Base-by-base conservation (phyloP, 2,113 vertebrate species). In the Hemicordylus capensis region DNA sequence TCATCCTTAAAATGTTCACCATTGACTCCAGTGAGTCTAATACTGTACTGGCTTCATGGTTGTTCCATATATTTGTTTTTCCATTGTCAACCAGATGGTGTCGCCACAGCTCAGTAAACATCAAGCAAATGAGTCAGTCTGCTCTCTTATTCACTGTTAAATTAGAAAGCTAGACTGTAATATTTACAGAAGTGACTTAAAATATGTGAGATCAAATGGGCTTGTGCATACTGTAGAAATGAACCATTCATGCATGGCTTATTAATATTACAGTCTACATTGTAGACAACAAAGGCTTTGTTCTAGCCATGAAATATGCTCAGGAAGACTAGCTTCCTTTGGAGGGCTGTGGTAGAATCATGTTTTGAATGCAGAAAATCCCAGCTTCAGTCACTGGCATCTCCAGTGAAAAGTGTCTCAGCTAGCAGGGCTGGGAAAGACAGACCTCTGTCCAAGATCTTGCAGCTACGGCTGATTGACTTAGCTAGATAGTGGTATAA, bases 51-150 rank as follows among this genome's bases (percentile, higher is more conserved):
- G 10, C 20, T 19, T 63, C 28, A 48, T n/a, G 26, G 58, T 24
- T 26, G 34, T 44, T 17, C 15, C 12, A 19, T 44, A 59, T 59
- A 9, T 70, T 59, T 69, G 14, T 59, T 8, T 70, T 17, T 24
- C 72, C 46, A 24, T 56, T 66, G 51, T 24, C 72, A 69, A 22
- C 86, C 86, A 83, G 81, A 73, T 4, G 86, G 48, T 83, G 86
- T 83, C 67, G 22, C 86, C 39, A 26, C 31, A 56, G 28, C 31
- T 64, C 66, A 72, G 73, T 63, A 64, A 54, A 51, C 56, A 44
- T 44, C 2, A 6, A 67, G 14, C 31, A 44, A 8, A 48, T 1
- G 11, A 37, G 12, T 69, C 72, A 6, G 34, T 72, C 46, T n/a
- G 15, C 4, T 11, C 12, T 46, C 20, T 34, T 79, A 4, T 14